A percentile compares a stretch with the other conserved stretches of the same genome.
phyloP scores from a whole-genome alignment of 2,888 invertebrate species.

The Lucinisca nassula region DNA sequence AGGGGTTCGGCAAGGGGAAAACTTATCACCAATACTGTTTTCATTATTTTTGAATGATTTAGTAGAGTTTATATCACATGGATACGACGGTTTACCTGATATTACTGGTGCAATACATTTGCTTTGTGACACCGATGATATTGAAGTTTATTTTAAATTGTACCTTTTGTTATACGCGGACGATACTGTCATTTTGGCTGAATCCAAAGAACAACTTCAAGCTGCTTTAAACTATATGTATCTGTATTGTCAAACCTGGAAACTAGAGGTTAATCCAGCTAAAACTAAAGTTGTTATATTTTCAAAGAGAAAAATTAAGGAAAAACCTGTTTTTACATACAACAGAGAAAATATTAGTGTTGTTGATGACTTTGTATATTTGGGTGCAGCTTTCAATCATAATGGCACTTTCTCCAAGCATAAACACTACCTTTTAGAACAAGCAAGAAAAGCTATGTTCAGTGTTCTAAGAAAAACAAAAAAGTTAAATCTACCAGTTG shows the following conservation, averaged over 20 bases:
- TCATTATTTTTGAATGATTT: constrained; percentile 2
- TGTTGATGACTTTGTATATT: constrained; percentile 7
- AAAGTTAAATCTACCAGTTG: neutral
- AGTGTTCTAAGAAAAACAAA: neutral
- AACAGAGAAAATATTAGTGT: neutral
- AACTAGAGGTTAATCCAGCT: neutral
- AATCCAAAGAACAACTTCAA: neutral
- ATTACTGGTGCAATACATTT: constrained; percentile 1
- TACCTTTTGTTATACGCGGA: neutral
- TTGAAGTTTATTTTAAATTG: neutral
- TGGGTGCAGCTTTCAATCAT: neutral
- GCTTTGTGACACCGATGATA: neutral
- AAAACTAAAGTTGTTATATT: constrained; percentile 2
- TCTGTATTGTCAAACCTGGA: constrained; percentile 4
- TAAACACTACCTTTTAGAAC: neutral
- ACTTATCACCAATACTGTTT: constrained; percentile 1
- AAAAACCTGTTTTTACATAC: neutral
- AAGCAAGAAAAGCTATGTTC: neutral
- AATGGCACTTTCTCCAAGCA: neutral
- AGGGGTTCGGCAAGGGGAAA: neutral
- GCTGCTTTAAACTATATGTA: neutral
- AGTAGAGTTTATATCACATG: constrained; percentile 1
- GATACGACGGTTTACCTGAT: neutral
- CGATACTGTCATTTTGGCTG: neutral
- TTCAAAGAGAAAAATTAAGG: neutral